Base-by-base conservation (phyloP, 2,113 vertebrate species). In the Cyanoderma ruficeps region DNA sequence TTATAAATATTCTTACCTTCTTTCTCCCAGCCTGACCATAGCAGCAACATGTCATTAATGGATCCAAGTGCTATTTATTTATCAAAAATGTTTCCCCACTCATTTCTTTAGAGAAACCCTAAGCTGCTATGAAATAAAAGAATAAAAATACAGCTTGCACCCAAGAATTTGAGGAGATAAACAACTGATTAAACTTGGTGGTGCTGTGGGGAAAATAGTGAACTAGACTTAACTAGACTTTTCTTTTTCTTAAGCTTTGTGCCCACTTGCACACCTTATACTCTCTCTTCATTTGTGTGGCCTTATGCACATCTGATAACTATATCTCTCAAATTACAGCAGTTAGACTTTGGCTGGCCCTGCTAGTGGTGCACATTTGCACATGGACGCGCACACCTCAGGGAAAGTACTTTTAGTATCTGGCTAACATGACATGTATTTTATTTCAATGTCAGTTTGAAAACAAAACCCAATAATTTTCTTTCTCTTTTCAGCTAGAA, bases 401-500 rank as follows among this genome's bases (percentile, higher is more conserved):
- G 23, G 33, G 33, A 41, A 59, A 19, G 19, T 61, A 53, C 35
- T 83, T 88, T 42, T 50, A 13, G 22, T 46, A n/a, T 37, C 31
- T 94, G 41, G 18, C 6, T 59, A 82, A 57, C 3, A 33, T 13
- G 30, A 39, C 0, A 0, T 42, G 23, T 47, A n/a, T 78, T 83
- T 90, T 79, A 60, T 88, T 78, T n/a, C 42, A 47, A 5, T 35
- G 41, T 75, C 21, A 39, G 20, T 83, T 61, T 83, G 17, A 87
- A 79, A 76, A 41, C 64, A 77, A 90, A 96, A 87, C 61, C 49
- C 7, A 60, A 83, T 83, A 16, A 59, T 18, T 84, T 68, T 96
- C 19, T 93, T 61, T 89, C 94, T 76, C 65, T 55, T 83, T 97
- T 67, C 97, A 99, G 98, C 98, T 89, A 97, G 93, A 74, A 98